Conservation (phyloP, 2,888 invertebrate genomes). For the Athalia circularis region DNA sequence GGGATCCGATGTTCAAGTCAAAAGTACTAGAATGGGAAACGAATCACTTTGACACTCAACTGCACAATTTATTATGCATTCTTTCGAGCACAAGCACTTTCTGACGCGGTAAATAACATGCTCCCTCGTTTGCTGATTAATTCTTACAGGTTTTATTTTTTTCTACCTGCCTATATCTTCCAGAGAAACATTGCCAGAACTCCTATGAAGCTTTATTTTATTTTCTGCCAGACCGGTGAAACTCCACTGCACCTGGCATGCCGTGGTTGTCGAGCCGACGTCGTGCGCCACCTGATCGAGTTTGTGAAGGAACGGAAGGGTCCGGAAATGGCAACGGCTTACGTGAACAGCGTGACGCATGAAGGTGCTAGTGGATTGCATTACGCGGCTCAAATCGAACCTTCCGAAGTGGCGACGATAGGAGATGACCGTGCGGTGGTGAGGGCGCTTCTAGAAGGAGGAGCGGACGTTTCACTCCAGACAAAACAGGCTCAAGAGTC, state of each 20-base stretch:
- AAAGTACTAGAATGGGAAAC: constrained; percentile 79
- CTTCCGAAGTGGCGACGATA: constrained; percentile 85
- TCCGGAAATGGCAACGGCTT: constrained; percentile 86
- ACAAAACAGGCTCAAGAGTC: constrained; percentile 94
- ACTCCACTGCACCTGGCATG: constrained; percentile 97
- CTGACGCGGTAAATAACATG: constrained; percentile 13
- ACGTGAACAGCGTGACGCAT: constrained; percentile 91
- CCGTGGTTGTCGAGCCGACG: constrained; percentile 88
- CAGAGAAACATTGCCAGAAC: constrained; percentile 2
- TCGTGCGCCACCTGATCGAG: constrained; percentile 90
- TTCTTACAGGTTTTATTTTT: background rate
- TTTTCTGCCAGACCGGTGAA: constrained; percentile 85
- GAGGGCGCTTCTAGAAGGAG: constrained; percentile 90
- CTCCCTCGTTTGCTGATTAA: background rate
- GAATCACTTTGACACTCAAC: constrained; percentile 9
- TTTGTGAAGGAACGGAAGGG: constrained; percentile 87
- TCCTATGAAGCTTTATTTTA: constrained; percentile 19
- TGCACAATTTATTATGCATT: constrained; percentile 14
- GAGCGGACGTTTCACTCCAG: constrained; percentile 90
- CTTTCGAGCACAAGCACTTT: constrained; percentile 1
- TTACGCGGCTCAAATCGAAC: constrained; percentile 93
- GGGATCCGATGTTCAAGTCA: constrained; percentile 93
- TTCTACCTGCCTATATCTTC: background rate
- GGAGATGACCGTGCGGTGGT: constrained; percentile 91
- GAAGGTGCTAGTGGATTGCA: constrained; percentile 97